phyloP scores from a whole-genome alignment of 2,888 invertebrate species.

The Horisme vitalbata region DNA sequence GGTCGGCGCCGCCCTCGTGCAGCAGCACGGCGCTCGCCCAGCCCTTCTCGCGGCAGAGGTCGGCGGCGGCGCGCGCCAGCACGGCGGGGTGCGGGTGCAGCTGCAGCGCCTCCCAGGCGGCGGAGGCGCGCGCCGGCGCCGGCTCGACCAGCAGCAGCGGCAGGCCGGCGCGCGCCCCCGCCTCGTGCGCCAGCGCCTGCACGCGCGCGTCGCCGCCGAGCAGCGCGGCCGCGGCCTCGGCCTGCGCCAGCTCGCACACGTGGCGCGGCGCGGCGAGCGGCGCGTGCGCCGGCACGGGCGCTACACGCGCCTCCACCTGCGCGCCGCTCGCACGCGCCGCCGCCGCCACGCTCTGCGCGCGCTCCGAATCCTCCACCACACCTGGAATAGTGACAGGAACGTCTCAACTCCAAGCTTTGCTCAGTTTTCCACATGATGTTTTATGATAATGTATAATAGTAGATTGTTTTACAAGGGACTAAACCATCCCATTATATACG shows the following conservation, averaged over 20 bases:
- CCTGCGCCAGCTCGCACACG: slow-evolving; percentile 32
- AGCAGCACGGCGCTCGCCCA: slow-evolving; percentile 66
- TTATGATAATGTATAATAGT: too few species aligned
- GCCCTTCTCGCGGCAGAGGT: slow-evolving; percentile 58
- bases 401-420: too few species aligned
- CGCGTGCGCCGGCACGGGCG: slow-evolving; percentile 29
- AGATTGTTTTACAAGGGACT: too few species aligned
- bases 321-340: slow-evolving; percentile 12
- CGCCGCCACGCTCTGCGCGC: slow-evolving; percentile 32
- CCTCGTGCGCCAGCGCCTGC: slow-evolving; percentile 47
- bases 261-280: slow-evolving; percentile 40
- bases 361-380: slow-evolving; percentile 26
- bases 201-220: slow-evolving; percentile 38
- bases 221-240: slow-evolving; percentile 33
- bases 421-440: too few species aligned
- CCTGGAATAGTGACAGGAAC: too few species aligned
- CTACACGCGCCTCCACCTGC: slow-evolving; percentile 38
- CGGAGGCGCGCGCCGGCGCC: slow-evolving; percentile 41
- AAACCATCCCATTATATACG: too few species aligned
- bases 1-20: slow-evolving; percentile 58
- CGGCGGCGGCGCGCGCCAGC: slow-evolving; percentile 39
- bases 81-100: slow-evolving; percentile 55
- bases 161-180: slow-evolving; percentile 56
- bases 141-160: slow-evolving; percentile 54
- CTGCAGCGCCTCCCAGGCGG: slow-evolving; percentile 52